Evolutionary conservation across 2,888 invertebrate genomes (phyloP), one percentile per base, ranked within the genome.

Genomic region (Pteria penguin): DNA sequence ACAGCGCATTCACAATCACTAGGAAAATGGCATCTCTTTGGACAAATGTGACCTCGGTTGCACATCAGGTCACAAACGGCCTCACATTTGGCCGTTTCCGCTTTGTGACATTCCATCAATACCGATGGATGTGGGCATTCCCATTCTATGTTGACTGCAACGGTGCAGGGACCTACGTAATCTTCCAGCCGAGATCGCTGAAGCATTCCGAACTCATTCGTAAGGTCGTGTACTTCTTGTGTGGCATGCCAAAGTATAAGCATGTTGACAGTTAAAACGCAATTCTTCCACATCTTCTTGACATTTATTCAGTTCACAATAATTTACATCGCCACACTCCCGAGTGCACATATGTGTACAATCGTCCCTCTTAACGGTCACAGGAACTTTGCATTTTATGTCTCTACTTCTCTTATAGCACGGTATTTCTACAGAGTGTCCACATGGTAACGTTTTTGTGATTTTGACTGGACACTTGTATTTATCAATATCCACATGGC

Each of bases 341-440:
- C 63, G 32, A 18, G 63, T 63, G 45, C 36, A 36, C n/a, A 36
- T 18, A 63, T 63, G 63, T 18, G 32, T 26, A 24, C 63, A 63
- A 14, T 29, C 36, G 1, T 33, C 24, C n/a, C 58, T 32, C 31
- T 54, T 45, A 24, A 61, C 67, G 8, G 11, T 24, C 14, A 54
- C 32, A 18, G 29, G 18, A 29, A 22, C 24, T 67, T 52, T 32
- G 29, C 67, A 55, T 31, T 54, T 55, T n/a, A 14, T 45, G 45
- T 45, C 45, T 45, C 18, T 45, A 18, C 45, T 18, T 45, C 45
- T 8, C 45, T 14, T 45, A 45, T 45, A 45, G 45, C 45, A 45
- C 45, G 45, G 45, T 8, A 45, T 14, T 14, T 18, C 18, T 14
- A 18, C 8, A 14, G 8, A 8, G 18, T 45, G 45, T 14, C 45